phyloP scores from a whole-genome alignment of 2,113 vertebrate species.

The Lycaon pictus region DNA sequence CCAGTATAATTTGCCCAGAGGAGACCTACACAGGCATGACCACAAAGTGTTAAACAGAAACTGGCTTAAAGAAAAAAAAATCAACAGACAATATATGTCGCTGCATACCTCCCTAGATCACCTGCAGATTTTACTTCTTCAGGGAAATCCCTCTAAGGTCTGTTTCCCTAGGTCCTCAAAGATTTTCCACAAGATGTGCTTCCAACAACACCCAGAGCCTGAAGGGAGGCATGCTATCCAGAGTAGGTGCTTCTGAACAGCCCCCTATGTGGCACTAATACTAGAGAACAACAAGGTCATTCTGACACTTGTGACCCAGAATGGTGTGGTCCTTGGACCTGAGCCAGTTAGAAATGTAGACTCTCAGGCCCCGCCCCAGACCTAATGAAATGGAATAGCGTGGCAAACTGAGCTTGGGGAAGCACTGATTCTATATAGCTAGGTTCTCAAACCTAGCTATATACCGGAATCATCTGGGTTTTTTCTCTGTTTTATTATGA shows the following conservation, averaged over 20 bases:
- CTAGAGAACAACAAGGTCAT: not conserved
- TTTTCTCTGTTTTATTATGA: conserved; percentile 21
- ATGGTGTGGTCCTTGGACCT: not conserved
- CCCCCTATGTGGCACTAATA: not conserved
- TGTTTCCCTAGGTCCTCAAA: not conserved
- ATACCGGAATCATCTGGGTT: not conserved
- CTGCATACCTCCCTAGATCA: not conserved
- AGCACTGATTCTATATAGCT: not conserved
- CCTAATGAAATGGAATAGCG: not conserved
- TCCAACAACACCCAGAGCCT: not conserved
- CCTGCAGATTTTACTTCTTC: not conserved
- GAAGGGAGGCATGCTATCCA: not conserved
- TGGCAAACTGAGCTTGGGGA: not conserved
- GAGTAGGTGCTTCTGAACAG: not conserved
- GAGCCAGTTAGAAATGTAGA: not conserved
- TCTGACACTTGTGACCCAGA: not conserved
- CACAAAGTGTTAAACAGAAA: not conserved
- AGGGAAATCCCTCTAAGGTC: conserved; percentile 32
- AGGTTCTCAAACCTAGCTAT: not conserved
- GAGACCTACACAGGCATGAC: not conserved
- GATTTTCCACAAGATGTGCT: not conserved
- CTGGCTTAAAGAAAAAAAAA: not conserved
- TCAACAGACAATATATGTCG: not conserved
- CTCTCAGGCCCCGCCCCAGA: not conserved
- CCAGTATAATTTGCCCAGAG: not conserved